Evolutionary conservation across 1,140 invertebrate genomes (phyloP).

Genomic region (Brachionus calyciflorus): DNA sequence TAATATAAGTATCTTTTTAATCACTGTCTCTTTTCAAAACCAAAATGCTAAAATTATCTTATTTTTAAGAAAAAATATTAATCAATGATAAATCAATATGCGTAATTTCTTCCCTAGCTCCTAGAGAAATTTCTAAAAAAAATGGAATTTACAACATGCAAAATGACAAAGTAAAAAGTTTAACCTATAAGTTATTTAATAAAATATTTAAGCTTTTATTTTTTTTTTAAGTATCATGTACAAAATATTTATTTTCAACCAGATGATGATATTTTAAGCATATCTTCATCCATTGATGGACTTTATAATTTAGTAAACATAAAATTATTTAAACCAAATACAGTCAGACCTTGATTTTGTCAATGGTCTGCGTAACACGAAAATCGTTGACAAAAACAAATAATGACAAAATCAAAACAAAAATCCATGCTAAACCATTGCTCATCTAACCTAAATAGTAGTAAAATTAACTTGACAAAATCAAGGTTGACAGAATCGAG

Average conservation of each 20-base stretch:
- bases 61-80: neutral
- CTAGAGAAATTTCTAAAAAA: conserved; percentile 54
- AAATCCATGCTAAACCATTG: too few relatives aligned
- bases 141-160: conserved; percentile 60
- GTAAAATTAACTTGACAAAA: too few relatives aligned
- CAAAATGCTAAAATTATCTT: too few relatives aligned
- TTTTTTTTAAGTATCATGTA: conserved; percentile 52
- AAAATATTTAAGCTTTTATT: neutral
- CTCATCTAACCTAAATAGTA: too few relatives aligned
- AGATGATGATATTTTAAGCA: conserved; percentile 50
- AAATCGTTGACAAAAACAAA: too few relatives aligned
- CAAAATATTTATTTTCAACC: conserved; percentile 55
- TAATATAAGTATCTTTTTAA: too few relatives aligned
- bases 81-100: conserved; percentile 51
- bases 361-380: too few relatives aligned
- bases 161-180: conserved; percentile 52
- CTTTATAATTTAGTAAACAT: conserved; percentile 47
- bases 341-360: too few relatives aligned
- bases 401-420: too few relatives aligned
- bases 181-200: too few relatives aligned
- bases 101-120: conserved; percentile 55
- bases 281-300: neutral
- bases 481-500: too few relatives aligned
- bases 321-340: conserved; percentile 49
- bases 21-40: too few relatives aligned